Base-by-base conservation (phyloP, 2,113 vertebrate species). In the Erinaceus europaeus region DNA sequence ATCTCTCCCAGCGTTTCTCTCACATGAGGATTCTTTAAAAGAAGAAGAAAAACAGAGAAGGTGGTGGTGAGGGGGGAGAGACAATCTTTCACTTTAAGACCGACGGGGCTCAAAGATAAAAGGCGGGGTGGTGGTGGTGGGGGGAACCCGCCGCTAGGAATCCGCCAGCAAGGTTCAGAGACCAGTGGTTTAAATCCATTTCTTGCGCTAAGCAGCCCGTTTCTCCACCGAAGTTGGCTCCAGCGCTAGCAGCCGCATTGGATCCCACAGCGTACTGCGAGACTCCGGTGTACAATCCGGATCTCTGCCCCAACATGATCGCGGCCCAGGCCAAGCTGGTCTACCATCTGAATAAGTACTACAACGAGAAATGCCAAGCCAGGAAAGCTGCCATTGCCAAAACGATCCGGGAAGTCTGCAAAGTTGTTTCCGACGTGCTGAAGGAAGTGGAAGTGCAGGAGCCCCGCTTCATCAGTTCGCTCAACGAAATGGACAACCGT, bases 251-350 rank as follows among this genome's bases (percentile, higher is more conserved):
- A 98, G 98, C 98, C 99, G 99, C 99, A 98, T 99, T 99, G 99
- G 99, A 99, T 99, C 99, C 99, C 96, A 98, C 98, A 97, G 99
- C 98, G 81, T 99, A 99, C 77, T 99, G 99, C 98, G 99, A 99
- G 99, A 98, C 98, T 99, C 99, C 99, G 99, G 99, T 99, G 90
- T 99, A 99, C 95, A 99, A 99, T 85, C 99, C 99, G 99, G 99
- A 99, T 98, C 99, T 99, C 98, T 99, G 99, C 98, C 99, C 99
- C 94, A 99, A 99, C 95, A 99, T 99, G 99, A 99, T 99, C 97
- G 99, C 99, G 95, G 98, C 99, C 74, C 99, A 99, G 98, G 99
- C 99, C 94, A 99, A 99, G 97, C 97, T 99, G 97, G 99, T 99
- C 80, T 99, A 99, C 91, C 99, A 99, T 91, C 98, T 99, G 64